Percentiles rank a stretch among this genome's conserved stretches.
Evolutionary conservation across 1,140 invertebrate species (phyloP).

Genomic region (Drosophila pectinifera): DNA sequence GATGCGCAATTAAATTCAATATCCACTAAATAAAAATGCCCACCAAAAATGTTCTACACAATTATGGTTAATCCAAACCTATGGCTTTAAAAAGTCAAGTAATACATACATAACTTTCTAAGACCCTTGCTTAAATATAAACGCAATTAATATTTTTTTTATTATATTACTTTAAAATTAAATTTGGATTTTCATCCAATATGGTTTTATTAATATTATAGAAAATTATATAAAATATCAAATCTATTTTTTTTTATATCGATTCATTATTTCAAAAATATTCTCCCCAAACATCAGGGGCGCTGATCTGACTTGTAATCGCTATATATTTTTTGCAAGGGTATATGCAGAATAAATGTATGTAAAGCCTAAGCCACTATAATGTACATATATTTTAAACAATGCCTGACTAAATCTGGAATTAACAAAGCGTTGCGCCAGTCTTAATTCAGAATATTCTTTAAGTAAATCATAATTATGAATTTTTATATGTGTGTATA

Average conservation of each 20-base stretch:
- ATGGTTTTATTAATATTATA: neutral
- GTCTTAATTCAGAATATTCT: conserved; percentile 10
- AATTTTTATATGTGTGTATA: conserved; percentile 67
- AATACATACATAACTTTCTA: conserved; percentile 14
- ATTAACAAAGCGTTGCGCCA: conserved; percentile 4
- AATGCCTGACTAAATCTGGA: conserved; percentile 4
- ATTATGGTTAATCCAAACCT: conserved; percentile 12
- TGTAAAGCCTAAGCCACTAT: neutral
- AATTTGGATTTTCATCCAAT: neutral
- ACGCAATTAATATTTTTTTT: too few relatives aligned
- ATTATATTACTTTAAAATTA: neutral
- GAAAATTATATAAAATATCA: neutral
- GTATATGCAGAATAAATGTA: conserved; percentile 1
- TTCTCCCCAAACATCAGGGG: neutral
- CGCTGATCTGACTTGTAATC: neutral
- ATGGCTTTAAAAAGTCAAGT: neutral
- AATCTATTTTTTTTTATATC: neutral
- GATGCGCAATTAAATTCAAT: conserved; percentile 6
- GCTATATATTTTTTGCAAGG: conserved; percentile 20
- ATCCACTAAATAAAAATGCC: conserved; percentile 29
- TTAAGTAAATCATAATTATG: conserved; percentile 51
- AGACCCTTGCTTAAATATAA: neutral
- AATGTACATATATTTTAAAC: conserved; percentile 10
- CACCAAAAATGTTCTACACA: conserved; percentile 39
- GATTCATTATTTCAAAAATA: neutral